These are phyloP conservation scores for Siphlonurus alternatus DNA, from an alignment of 2,888 invertebrate species.

Conservation along the genomic window DNA sequence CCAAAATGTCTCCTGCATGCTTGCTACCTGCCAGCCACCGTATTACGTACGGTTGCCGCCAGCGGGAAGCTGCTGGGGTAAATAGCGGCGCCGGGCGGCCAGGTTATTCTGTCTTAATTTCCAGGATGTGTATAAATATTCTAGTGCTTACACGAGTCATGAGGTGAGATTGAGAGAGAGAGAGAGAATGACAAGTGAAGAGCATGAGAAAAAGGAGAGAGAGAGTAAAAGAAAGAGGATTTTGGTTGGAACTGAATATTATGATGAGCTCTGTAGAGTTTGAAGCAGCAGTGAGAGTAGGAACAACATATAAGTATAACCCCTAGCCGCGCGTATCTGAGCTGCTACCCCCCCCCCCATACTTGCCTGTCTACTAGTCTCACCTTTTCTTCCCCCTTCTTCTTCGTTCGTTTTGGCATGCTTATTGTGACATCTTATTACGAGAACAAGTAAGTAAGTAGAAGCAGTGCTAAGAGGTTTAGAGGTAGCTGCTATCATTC, in stretches of 20 bases:
- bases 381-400: not conserved
- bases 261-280: not conserved
- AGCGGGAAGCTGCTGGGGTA: not conserved
- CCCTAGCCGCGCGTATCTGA: too few species aligned
- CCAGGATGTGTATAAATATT: not conserved
- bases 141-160: not conserved
- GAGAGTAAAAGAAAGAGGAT: not conserved
- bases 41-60: not conserved
- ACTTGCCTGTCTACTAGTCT: not conserved
- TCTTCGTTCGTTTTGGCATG: not conserved
- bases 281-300: not conserved
- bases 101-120: not conserved
- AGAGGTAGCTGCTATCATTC: too few species aligned
- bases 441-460: too few species aligned
- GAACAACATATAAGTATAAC: not conserved
- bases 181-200: not conserved
- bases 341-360: too few species aligned
- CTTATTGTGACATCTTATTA: not conserved
- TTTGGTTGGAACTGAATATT: not conserved
- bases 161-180: not conserved
- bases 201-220: not conserved
- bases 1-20: too few species aligned
- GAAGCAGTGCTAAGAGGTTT: too few species aligned
- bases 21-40: not conserved
- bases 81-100: not conserved